Percentiles rank a stretch among this genome's conserved stretches.
These are phyloP conservation scores for Tursiops truncatus DNA, from an alignment of 2,113 vertebrate genomes.

Conservation along the genomic window DNA sequence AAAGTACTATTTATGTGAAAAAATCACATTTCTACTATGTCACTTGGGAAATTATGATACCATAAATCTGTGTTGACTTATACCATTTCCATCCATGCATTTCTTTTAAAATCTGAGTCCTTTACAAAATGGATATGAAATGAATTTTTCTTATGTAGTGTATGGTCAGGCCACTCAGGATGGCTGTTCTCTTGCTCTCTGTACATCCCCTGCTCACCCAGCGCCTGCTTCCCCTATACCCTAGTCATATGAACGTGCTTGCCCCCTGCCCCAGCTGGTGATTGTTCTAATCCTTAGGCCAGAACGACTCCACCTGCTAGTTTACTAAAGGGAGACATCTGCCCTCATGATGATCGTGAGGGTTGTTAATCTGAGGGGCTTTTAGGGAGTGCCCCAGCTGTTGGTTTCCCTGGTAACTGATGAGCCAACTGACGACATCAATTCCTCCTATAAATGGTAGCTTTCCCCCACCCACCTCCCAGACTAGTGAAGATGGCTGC, in stretches of 20 bases:
- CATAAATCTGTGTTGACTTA: not conserved
- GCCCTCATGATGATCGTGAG: not conserved
- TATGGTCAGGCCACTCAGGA: not conserved
- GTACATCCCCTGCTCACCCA: not conserved
- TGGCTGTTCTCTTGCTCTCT: not conserved
- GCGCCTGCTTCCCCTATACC: not conserved
- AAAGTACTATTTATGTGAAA: slow-evolving; percentile 5
- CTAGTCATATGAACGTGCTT: not conserved
- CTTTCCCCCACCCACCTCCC: not conserved
- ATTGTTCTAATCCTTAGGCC: not conserved
- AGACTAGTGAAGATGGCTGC: rapidly evolving
- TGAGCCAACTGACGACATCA: not conserved
- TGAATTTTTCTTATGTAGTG: not conserved
- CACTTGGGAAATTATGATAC: not conserved
- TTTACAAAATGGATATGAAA: not conserved
- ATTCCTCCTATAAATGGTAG: not conserved
- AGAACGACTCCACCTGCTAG: not conserved
- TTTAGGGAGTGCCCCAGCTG: not conserved
- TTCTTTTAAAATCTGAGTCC: slow-evolving; percentile 9
- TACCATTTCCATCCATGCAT: not conserved
- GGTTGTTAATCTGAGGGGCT: not conserved
- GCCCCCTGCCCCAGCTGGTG: not conserved
- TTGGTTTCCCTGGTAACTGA: not conserved
- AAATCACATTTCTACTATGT: not conserved
- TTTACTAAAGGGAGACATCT: not conserved